phyloP scores from a whole-genome alignment of 2,113 vertebrate species.

The Salvelinus alpinus region DNA sequence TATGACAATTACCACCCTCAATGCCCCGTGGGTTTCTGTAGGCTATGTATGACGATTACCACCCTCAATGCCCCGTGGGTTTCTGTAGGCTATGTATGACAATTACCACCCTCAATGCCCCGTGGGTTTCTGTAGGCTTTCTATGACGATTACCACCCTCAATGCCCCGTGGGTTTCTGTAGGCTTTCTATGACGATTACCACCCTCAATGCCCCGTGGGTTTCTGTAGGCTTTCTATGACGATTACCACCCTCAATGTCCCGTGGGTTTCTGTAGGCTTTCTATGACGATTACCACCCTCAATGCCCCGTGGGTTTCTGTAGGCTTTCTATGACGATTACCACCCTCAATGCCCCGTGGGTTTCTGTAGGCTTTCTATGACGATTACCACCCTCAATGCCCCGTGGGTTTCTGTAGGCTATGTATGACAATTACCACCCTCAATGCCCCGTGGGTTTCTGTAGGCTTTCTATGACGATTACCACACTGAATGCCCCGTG shows the following conservation, averaged over 20 bases:
- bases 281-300: background rate
- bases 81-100: too few species aligned
- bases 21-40: too few species aligned
- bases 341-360: background rate
- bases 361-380: background rate
- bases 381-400: conserved; percentile 13
- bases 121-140: conserved; percentile 13
- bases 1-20: conserved; percentile 17
- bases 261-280: too few species aligned
- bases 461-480: conserved; percentile 8
- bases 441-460: conserved; percentile 27
- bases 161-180: conserved; percentile 26
- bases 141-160: conserved; percentile 10
- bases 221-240: background rate
- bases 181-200: background rate
- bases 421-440: background rate
- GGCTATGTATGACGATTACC: conserved; percentile 6
- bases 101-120: conserved; percentile 21
- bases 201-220: background rate
- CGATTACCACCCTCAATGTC: conserved; percentile 11
- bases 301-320: conserved; percentile 27
- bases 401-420: too few species aligned
- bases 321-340: conserved; percentile 6
- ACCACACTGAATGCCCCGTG: conserved; percentile 17
- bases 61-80: background rate